These are phyloP conservation scores for Mormyrus iriodes DNA, from an alignment of 2,113 vertebrate species.

Conservation along the genomic window DNA sequence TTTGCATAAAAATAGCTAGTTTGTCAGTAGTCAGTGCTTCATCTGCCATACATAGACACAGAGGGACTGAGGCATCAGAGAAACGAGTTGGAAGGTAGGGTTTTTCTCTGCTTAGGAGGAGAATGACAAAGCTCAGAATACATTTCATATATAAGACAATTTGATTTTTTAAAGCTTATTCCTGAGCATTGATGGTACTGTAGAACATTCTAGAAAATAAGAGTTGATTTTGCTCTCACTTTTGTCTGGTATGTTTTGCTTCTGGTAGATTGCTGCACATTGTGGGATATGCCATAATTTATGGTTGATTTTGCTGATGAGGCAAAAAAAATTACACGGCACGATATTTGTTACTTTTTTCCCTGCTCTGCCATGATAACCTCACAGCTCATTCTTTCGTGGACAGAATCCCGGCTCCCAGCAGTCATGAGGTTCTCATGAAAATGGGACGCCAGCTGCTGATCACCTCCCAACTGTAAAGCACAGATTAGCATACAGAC, in stretches of 20 bases:
- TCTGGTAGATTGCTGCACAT: not conserved
- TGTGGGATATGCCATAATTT: not conserved
- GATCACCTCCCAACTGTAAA: conserved; percentile 6
- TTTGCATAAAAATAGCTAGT: not conserved
- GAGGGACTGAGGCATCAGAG: not conserved
- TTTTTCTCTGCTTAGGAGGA: not conserved
- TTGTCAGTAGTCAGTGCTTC: not conserved
- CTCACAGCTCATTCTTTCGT: not conserved
- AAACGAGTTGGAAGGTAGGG: not conserved
- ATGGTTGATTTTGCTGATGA: conserved; percentile 7
- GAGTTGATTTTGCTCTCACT: not conserved
- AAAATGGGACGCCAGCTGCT: not conserved
- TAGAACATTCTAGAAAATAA: not conserved
- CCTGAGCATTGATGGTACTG: not conserved
- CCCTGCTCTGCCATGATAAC: not conserved
- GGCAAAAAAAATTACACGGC: not conserved
- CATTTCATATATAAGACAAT: not conserved
- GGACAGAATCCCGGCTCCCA: not conserved
- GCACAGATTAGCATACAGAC: conserved; percentile 4
- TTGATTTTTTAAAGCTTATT: not conserved
- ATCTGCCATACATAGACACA: not conserved
- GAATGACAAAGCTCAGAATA: not conserved
- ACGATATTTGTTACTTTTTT: not conserved
- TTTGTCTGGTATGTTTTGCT: not conserved
- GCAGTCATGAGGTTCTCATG: not conserved